Base-by-base conservation (phyloP, 2,888 invertebrate genomes). In the Diachrysia chrysitis region DNA sequence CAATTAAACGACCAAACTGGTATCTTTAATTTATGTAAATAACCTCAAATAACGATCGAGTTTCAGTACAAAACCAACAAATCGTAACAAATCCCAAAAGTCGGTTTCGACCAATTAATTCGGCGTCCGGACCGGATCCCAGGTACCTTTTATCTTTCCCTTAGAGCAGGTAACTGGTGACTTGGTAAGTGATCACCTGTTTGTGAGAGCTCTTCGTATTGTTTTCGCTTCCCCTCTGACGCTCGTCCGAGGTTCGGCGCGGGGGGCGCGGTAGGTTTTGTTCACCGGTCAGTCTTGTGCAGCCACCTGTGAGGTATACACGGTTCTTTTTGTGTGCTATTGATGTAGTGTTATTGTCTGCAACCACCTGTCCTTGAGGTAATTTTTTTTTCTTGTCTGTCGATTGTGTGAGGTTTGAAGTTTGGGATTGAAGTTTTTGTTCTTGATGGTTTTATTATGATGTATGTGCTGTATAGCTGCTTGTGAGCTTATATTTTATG, bases 231-330 rank as follows among this genome's bases (percentile, higher is more conserved):
- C 91, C 91, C 92, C 92, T 90, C 86, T 69, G 81, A 81, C 78
- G 85, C 76, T 86, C 71, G 73, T 69, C 71, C 66, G 69, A 64
- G 66, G 46, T 78, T 76, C 29, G 56, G 69, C 55, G 86, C 82
- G 87, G 87, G 90, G 83, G 86, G 81, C 83, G 82, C 82, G 87
- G 88, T 58, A 82, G 87, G 68, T 83, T 84, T 74, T 73, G 74
- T 73, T 76, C 84, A 86, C 59, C 84, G 81, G 84, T 84, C 90
- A 91, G 92, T 93, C 85, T 89, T 87, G 89, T 87, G 88, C 89
- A 90, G 87, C 91, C 93, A 92, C 90, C 92, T 93, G 93, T 92
- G 90, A 87, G 87, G 89, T 85, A 79, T 87, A 91, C 89, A 91
- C 89, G 90, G 87, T 81, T 87, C 85, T 85, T 85, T 87, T 84